Base-by-base conservation (phyloP, 2,797 vertebrate species). In the Esox masquinongy region DNA sequence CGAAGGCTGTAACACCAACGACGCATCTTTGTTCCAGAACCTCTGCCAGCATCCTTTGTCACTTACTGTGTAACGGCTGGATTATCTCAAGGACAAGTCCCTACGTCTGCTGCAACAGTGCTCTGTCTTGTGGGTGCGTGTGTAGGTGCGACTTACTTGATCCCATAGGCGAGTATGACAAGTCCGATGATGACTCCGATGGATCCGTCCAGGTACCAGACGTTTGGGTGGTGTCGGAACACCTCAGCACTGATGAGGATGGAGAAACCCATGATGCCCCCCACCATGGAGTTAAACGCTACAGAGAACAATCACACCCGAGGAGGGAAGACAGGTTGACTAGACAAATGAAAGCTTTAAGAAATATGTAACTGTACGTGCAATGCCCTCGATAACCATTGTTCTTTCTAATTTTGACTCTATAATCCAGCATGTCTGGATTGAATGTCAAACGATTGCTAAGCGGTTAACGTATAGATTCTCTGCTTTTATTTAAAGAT, bases 231-330 rank as follows among this genome's bases (percentile, higher is more conserved):
- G 75, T 99, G 94, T 87, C 96, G 95, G 87, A 96, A 99, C 69
- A 99, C 97, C 83, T 99, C 97, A 0, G 98, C 97, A 0, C 98
- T 99, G 74, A 99, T 93, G 11, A 99, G 95, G 82, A 99, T 99
- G 76, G 97, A 98, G 92, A 99, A 99, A 71, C 97, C 98, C 97
- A 99, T 97, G 82, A 98, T 85, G 0, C 95, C 95, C 2, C 98
- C 98, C 53, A 99, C 96, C 72, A 99, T 86, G 78, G 98, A 99
- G 92, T 99, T 99, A 87, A 99, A 99, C 72, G 95, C 98, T 99
- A 84, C n/a, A 88, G 78, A 84, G 36, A 34, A 85, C 19, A 39
- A 64, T 14, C 22, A 64, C 24, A 64, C 19, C 53, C 15, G 11
- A 64, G 9, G 61, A 31, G 61, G 22, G 14, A 31, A 31, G 29